Evolutionary conservation across 2,113 vertebrate genomes (phyloP).

Genomic region (Elephas maximus): DNA sequence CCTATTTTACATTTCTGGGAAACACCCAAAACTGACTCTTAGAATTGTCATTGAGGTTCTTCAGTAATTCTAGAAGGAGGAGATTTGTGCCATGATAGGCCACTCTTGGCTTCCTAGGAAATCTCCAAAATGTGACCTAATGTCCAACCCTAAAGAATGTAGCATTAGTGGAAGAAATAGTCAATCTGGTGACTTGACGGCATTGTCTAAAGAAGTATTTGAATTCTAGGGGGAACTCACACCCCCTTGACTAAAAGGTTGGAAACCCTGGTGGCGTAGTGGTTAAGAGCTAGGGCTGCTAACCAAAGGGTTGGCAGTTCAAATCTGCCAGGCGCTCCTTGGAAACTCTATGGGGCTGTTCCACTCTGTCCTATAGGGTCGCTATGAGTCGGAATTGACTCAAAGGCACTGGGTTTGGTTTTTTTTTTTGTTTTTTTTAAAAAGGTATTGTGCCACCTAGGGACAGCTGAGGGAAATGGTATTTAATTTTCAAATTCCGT

Average conservation of each 20-base stretch:
- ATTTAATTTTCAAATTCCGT: constrained; percentile 19
- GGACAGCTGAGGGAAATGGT: neutral
- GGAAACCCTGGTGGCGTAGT: too few species aligned
- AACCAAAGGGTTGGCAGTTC: too few species aligned
- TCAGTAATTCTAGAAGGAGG: neutral
- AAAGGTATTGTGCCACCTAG: constrained; percentile 40
- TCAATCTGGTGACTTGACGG: neutral
- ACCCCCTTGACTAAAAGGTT: neutral
- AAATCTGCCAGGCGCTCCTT: too few species aligned
- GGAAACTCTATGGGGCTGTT: too few species aligned
- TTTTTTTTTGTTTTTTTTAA: neutral
- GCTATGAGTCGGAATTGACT: too few species aligned
- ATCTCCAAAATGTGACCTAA: neutral
- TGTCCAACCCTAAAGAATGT: neutral
- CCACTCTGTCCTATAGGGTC: too few species aligned
- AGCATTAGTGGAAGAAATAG: neutral
- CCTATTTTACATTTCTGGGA: neutral
- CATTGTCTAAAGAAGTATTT: neutral
- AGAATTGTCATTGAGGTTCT: neutral
- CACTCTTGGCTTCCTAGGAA: neutral
- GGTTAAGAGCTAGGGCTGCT: too few species aligned
- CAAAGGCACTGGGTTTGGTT: too few species aligned
- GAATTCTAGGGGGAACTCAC: neutral
- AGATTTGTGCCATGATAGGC: neutral
- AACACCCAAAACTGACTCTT: neutral